A percentile compares a stretch with the other conserved stretches of the same genome.
Evolutionary conservation across 2,888 invertebrate species (phyloP).

Genomic region (Leptopilina drosophilae): DNA sequence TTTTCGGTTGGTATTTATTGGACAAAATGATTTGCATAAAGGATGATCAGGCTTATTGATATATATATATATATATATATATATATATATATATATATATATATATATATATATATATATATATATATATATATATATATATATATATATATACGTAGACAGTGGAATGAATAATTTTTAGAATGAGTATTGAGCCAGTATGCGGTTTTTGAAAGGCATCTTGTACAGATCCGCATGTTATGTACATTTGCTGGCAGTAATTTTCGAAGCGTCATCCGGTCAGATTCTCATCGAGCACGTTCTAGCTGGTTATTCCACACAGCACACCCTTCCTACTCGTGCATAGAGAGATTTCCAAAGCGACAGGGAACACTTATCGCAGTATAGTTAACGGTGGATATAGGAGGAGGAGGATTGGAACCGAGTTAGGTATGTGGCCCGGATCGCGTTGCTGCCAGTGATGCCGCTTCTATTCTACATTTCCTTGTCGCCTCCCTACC

Average conservation of each 20-base stretch:
- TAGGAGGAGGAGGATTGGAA: conserved; percentile 47
- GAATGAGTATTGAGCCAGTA: conserved; percentile 1
- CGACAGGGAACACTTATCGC: conserved; percentile 63
- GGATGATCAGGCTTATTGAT: not conserved
- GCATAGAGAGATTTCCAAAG: conserved; percentile 33
- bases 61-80: not conserved
- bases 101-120: not conserved
- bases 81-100: too few relatives aligned
- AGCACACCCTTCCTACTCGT: conserved; percentile 36
- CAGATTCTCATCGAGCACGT: conserved; percentile 60
- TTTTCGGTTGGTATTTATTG: too few relatives aligned
- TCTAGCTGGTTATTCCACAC: conserved; percentile 57
- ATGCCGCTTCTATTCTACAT: conserved; percentile 35
- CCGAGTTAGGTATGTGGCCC: conserved; percentile 61
- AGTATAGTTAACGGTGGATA: conserved; percentile 50
- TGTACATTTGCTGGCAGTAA: conserved; percentile 54
- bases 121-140: not conserved
- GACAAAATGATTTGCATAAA: not conserved
- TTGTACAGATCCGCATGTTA: conserved; percentile 32
- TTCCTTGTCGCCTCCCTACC: conserved; percentile 5
- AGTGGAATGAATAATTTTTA: conserved; percentile 20
- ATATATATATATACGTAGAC: too few relatives aligned
- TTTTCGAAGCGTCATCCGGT: conserved; percentile 64
- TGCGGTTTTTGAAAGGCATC: conserved; percentile 30
- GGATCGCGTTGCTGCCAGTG: conserved; percentile 31